Base-by-base conservation (phyloP, 2,113 vertebrate species). In the Micronisus gabar region DNA sequence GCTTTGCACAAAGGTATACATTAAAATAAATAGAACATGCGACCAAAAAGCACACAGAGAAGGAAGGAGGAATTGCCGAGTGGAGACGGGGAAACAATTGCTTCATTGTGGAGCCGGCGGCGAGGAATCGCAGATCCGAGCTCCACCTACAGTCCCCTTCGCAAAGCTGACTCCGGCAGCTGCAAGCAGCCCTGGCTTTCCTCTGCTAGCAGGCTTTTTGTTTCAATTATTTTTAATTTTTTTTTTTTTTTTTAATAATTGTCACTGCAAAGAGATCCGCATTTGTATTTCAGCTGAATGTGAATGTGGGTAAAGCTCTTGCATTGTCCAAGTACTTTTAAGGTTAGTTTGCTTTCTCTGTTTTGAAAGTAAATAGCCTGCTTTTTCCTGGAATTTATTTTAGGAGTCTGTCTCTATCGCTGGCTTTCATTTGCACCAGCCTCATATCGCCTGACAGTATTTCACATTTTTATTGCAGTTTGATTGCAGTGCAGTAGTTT, bases 111-210 rank as follows among this genome's bases (percentile, higher is more conserved):
- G 97, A 96, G 94, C 75, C 68, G 1, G 53, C 26, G 78, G 93
- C 9, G 96, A 97, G 88, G 98, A 99, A 99, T 96, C 53, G 98
- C 97, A 99, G 99, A 98, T 98, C 98, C 97, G 92, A 99, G 99
- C 99, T 96, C 99, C 99, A 99, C 98, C 99, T 99, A 99, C 99
- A 99, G 99, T 99, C 98, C 94, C 73, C 47, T 95, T 73, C 3
- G 97, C 52, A 97, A 94, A 98, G 96, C 93, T 91, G 94, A 70
- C 70, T 52, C 95, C 34, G 7, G 81, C 59, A 72, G 41, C 74
- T 20, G n/a, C 20, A 4, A 53, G n/a, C 8, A 3, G 68, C 53
- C 53, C 88, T 15, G 62, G 19, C 38, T 85, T 38, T 15, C 56
- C 86, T 92, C 45, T 1, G 0, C 71, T 17, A n/a, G 19, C 1